A percentile compares a stretch with the other conserved stretches of the same genome.
phyloP scores from a whole-genome alignment of 2,113 vertebrate genomes.

The Cephalopholis sonnerati region DNA sequence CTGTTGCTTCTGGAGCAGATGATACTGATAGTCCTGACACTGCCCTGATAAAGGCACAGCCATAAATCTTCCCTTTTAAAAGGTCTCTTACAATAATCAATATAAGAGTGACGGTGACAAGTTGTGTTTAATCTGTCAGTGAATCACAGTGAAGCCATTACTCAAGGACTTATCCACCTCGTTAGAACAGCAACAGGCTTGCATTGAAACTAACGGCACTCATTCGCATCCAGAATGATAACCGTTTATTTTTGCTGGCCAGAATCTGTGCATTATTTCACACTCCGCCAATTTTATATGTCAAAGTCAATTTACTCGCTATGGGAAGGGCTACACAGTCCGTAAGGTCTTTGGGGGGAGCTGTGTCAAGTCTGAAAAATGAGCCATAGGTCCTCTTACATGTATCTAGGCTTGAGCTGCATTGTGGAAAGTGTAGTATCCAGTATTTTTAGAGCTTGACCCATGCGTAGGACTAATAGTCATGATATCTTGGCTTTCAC shows the following conservation, averaged over 20 bases:
- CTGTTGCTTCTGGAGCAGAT: slow-evolving; percentile 54
- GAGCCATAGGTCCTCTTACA: not conserved
- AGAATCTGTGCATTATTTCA: slow-evolving; percentile 1
- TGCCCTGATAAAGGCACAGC: slow-evolving; percentile 16
- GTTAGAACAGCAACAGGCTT: not conserved
- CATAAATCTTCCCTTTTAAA: slow-evolving; percentile 27
- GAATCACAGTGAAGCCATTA: not conserved
- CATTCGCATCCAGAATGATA: slow-evolving; percentile 7
- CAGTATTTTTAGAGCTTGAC: not conserved
- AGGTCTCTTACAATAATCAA: not conserved
- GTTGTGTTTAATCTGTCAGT: slow-evolving; percentile 19
- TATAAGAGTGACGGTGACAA: slow-evolving; percentile 18
- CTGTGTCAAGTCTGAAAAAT: not conserved
- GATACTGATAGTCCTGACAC: slow-evolving; percentile 32
- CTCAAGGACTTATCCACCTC: not conserved
- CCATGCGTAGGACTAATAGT: not conserved
- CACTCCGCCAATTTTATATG: slow-evolving; percentile 5
- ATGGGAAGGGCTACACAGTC: not conserved
- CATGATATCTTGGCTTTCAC: not conserved
- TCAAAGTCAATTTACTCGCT: slow-evolving; percentile 15
- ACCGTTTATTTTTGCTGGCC: not conserved
- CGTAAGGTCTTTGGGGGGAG: not conserved
- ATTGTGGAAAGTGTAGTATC: not conserved
- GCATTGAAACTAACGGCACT: slow-evolving; percentile 1
- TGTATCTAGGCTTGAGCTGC: slow-evolving; percentile 4